Base-by-base conservation (phyloP, 2,113 vertebrate genomes). In the Talpa occidentalis region DNA sequence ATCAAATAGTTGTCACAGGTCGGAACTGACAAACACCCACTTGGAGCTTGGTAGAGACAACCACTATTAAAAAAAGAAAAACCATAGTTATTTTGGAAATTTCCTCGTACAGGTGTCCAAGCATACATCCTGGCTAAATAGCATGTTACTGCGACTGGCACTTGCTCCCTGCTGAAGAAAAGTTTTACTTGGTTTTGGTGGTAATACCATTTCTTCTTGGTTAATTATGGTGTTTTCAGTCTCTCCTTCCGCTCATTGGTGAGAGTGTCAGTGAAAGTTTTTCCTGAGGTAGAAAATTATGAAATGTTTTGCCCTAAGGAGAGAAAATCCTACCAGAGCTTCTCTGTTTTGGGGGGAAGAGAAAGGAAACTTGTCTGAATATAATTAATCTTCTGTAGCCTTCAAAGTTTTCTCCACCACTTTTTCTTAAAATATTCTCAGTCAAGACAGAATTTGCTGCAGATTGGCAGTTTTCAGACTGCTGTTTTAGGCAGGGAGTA, bases 381-480 rank as follows among this genome's bases (percentile, higher is more conserved):
- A 54, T 89, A 96, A 87, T 92, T 96, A 96, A 92, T 9, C 15
- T 7, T 72, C 54, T 97, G 32, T 85, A 85, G 49, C 52, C 67
- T 87, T 42, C 81, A 86, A 69, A 69, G 88, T 86, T 90, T 67
- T n/a, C 40, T 96, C 52, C 28, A 91, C 5, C 66, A 82, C 49
- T 47, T 88, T 88, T 49, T 90, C 95, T 96, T 94, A 96, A 97
- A 96, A 96, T 95, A 96, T 90, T 97, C 78, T 76, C 85, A 90
- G 26, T 52, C 92, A 72, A 91, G 82, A 93, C 69, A 88, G 77
- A 92, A 47, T 86, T 66, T 73, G 67, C 56, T 74, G 32, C 42
- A 32, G n/a, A 21, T 44, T 56, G 96, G 85, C 52, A 95, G 62
- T 94, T 96, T 90, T 92, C 83, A 95, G 80, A 52, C 2, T 64